phyloP scores from a whole-genome alignment of 2,888 invertebrate genomes.

The Archips crataeganus region DNA sequence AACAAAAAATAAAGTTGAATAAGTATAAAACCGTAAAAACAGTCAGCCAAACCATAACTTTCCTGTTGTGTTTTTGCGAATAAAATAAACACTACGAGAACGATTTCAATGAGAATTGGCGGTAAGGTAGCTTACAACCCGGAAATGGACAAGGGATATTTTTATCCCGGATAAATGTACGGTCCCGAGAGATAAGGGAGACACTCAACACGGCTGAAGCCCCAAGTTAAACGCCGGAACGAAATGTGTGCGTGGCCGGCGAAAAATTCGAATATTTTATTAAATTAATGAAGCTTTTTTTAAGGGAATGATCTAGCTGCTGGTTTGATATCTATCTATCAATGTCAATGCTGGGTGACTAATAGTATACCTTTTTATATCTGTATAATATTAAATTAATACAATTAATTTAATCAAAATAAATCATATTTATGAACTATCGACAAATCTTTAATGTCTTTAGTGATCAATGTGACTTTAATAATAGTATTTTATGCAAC shows the following conservation, averaged over 20 bases:
- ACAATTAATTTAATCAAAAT: too few species aligned
- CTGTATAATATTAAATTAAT: too few species aligned
- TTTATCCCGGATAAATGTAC: neutral
- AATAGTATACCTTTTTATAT: too few species aligned
- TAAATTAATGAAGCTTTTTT: neutral
- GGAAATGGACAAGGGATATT: neutral
- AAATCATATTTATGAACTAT: too few species aligned
- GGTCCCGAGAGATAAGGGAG: conserved; percentile 1
- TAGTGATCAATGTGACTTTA: too few species aligned
- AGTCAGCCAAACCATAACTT: neutral
- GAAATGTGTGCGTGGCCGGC: neutral
- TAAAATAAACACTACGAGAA: neutral
- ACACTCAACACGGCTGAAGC: neutral
- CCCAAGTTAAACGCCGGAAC: neutral
- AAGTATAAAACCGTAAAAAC: too few species aligned
- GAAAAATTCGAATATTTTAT: neutral
- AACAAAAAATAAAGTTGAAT: too few species aligned
- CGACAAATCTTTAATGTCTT: too few species aligned
- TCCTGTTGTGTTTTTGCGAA: neutral
- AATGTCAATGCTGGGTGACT: too few species aligned
- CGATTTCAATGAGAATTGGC: neutral
- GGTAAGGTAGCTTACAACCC: neutral
- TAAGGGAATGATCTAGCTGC: too few species aligned
- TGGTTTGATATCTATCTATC: too few species aligned
- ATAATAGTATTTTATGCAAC: too few species aligned